Base-by-base conservation (phyloP, 2,797 vertebrate genomes). In the Chloroceryle amazona region DNA sequence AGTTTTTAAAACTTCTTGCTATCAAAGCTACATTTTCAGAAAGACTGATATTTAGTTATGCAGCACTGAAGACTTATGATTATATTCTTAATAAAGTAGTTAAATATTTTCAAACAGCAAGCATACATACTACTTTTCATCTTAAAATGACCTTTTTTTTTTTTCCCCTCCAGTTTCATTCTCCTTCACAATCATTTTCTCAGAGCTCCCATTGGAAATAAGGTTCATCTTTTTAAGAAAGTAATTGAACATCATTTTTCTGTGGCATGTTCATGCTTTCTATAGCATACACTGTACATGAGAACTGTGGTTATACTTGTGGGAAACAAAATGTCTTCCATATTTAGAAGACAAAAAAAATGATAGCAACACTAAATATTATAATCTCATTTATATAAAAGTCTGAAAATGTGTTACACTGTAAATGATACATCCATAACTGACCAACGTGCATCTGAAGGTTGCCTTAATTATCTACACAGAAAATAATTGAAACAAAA, bases 331-430 rank as follows among this genome's bases (percentile, higher is more conserved):
- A 10, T 46, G 6, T 67, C 1, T 57, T 83, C 60, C 2, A 1
- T 75, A 47, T 42, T 71, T 78, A 47, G 88, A 85, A 87, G 39
- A 20, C 19, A 79, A 81, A 78, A 91, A 42, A 90, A 41, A 28
- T n/a, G 1, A 31, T n/a, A 63, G 7, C 33, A 72, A 52, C 3
- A 63, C 70, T 66, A 76, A 80, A 66, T 62, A n/a, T 0, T 0
- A 47, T 60, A 29, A 55, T 87, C 33, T 73, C 5, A 46, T 83
- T 61, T 89, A 62, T 44, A 8, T 39, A 33, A 70, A 81, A 33
- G 28, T 65, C 29, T 80, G 31, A 65, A 67, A 61, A 72, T 41
- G 2, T 47, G 9, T 74, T 84, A 51, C 6, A 14, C 4, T 89
- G 8, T 57, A 83, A 57, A 35, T 82, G 4, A 61, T 47, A 28